Conservation (phyloP, 92 coral and sea anemone genomes). For the Zoanthus sansibaricus region DNA sequence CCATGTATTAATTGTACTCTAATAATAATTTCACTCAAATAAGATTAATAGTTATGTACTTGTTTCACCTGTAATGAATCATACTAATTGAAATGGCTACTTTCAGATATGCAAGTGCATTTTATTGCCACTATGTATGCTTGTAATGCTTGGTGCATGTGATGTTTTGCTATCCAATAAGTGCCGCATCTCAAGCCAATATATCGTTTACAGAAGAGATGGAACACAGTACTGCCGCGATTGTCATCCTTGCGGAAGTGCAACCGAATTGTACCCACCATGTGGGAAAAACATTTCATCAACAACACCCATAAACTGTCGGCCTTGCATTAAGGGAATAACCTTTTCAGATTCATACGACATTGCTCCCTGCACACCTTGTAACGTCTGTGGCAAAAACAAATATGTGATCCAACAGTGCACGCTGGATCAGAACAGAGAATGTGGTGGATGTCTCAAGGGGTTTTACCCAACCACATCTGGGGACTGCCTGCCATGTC, state of each 20-base stretch:
- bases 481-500: background rate
- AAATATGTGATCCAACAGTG: background rate
- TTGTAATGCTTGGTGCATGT: too few species aligned
- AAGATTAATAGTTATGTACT: too few species aligned
- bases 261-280: slow-evolving; percentile 62
- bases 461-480: too few species aligned
- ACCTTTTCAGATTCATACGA: slow-evolving; percentile 56
- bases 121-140: too few species aligned
- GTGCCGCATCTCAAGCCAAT: too few species aligned
- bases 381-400: slow-evolving; percentile 57
- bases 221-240: slow-evolving; percentile 17
- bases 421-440: background rate
- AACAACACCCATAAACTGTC: slow-evolving; percentile 42
- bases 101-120: too few species aligned
- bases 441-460: background rate
- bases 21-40: too few species aligned
- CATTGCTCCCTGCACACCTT: slow-evolving; percentile 54
- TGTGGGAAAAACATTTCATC: slow-evolving; percentile 55
- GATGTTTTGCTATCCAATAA: too few species aligned
- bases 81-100: too few species aligned
- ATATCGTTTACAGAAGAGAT: too few species aligned
- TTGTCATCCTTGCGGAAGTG: slow-evolving; percentile 54
- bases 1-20: too few species aligned
- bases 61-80: too few species aligned
- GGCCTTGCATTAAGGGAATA: slow-evolving; percentile 58